These are phyloP conservation scores for Rhysida immarginata DNA, from an alignment of 1,140 invertebrate genomes.

Conservation along the genomic window DNA sequence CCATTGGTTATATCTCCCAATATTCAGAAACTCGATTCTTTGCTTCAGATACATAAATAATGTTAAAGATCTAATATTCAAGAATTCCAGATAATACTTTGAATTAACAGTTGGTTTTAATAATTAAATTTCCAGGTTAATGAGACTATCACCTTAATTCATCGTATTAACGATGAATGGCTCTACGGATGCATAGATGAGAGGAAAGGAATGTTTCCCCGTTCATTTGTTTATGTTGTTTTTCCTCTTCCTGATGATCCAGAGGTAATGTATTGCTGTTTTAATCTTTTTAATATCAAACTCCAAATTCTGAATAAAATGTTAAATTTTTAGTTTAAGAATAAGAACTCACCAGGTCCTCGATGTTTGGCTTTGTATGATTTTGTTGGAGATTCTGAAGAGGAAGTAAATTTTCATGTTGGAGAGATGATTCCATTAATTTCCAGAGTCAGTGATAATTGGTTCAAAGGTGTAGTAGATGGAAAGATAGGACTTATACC, in stretches of 20 bases:
- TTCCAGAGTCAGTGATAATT: constrained; percentile 55
- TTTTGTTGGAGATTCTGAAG: constrained; percentile 41
- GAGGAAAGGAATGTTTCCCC: constrained; percentile 60
- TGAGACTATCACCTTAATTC: constrained; percentile 49
- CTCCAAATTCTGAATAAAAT: neutral
- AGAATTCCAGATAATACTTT: no score
- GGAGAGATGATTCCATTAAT: constrained; percentile 54
- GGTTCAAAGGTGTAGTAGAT: constrained; percentile 57
- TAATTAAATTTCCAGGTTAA: constrained; percentile 47
- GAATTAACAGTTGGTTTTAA: no score
- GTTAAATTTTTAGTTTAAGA: neutral
- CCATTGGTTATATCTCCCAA: no score
- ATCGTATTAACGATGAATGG: constrained; percentile 62
- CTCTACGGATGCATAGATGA: constrained; percentile 46
- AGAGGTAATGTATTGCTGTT: constrained; percentile 14
- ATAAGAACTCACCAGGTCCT: constrained; percentile 16
- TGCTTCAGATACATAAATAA: no score
- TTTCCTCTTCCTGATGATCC: constrained; percentile 41
- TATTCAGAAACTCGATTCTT: no score
- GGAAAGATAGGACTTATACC: constrained; percentile 61
- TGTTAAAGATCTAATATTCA: no score
- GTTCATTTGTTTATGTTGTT: constrained; percentile 57
- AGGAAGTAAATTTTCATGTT: constrained; percentile 38
- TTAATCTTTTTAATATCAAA: neutral
- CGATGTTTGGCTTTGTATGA: constrained; percentile 40